These are phyloP conservation scores for Ictalurus furcatus DNA, from an alignment of 2,113 vertebrate species.

Conservation along the genomic window DNA sequence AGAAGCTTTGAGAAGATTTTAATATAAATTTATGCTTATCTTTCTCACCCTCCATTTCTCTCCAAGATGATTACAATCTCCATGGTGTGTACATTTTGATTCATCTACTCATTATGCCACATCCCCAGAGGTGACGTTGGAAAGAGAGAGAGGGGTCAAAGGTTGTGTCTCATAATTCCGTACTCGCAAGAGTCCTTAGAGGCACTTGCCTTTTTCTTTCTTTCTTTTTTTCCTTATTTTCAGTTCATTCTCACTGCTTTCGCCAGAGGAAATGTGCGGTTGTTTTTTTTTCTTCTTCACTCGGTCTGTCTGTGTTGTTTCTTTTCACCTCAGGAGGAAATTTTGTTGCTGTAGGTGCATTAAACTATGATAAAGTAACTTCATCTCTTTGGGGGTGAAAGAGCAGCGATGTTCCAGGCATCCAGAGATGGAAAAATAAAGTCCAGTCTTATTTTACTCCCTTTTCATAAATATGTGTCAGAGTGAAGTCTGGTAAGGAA, in stretches of 20 bases:
- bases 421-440: not conserved
- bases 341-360: not conserved
- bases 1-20: constrained; percentile 8
- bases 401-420: not conserved
- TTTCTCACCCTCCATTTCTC: constrained; percentile 13
- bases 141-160: constrained; percentile 49
- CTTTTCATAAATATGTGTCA: constrained; percentile 46
- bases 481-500: constrained; percentile 55
- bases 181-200: constrained; percentile 37
- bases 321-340: not conserved
- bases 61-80: not conserved
- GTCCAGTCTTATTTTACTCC: not conserved
- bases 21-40: constrained; percentile 1
- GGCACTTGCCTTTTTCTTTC: constrained; percentile 38
- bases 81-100: constrained; percentile 24
- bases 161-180: constrained; percentile 42
- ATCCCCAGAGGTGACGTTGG: constrained; percentile 17
- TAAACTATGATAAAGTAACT: not conserved
- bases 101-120: constrained; percentile 23
- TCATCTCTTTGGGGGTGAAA: not conserved
- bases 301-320: not conserved
- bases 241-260: constrained; percentile 47
- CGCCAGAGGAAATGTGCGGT: constrained; percentile 10
- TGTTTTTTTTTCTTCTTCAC: not conserved
- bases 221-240: not conserved